A percentile compares a stretch with the other conserved stretches of the same genome.
Conservation (phyloP, 2,797 vertebrate species). For the Amniataba percoides region DNA sequence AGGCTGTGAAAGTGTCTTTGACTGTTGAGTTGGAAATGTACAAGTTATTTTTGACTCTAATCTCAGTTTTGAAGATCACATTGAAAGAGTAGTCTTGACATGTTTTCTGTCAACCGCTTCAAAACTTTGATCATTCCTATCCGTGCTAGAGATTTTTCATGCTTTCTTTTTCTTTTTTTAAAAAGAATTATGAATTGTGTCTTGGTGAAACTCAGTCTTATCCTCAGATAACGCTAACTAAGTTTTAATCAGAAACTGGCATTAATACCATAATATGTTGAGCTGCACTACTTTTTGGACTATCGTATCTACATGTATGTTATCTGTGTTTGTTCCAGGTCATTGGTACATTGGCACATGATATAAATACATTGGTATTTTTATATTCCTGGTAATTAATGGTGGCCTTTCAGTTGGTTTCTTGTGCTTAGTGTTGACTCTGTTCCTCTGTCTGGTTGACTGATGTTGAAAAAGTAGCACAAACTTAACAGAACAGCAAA, state of each 20-base stretch:
- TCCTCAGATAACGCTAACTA: conserved; percentile 14
- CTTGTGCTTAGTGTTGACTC: background rate
- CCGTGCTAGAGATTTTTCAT: conserved; percentile 14
- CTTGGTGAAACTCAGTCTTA: conserved; percentile 9
- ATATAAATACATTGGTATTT: background rate
- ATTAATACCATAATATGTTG: conserved; percentile 6
- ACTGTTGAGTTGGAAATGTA: conserved; percentile 20
- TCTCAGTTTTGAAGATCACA: conserved; percentile 41
- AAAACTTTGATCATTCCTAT: conserved; percentile 42
- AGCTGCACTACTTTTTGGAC: background rate
- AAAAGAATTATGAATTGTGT: conserved; percentile 17
- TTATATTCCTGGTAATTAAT: background rate
- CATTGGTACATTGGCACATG: no score
- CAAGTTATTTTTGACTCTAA: conserved; percentile 55
- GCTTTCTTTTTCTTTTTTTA: conserved; percentile 36
- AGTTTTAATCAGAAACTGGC: background rate
- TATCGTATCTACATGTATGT: background rate
- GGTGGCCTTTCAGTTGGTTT: background rate
- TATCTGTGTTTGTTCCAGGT: background rate
- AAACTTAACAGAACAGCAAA: conserved; percentile 7
- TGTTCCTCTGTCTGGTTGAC: background rate
- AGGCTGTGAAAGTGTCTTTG: background rate
- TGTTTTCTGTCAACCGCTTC: conserved; percentile 28
- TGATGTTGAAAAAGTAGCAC: background rate
- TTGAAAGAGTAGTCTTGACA: conserved; percentile 12